Evolutionary conservation across 2,888 invertebrate genomes (phyloP), one percentile per base, ranked within the genome.

Genomic region (Thera britannica): DNA sequence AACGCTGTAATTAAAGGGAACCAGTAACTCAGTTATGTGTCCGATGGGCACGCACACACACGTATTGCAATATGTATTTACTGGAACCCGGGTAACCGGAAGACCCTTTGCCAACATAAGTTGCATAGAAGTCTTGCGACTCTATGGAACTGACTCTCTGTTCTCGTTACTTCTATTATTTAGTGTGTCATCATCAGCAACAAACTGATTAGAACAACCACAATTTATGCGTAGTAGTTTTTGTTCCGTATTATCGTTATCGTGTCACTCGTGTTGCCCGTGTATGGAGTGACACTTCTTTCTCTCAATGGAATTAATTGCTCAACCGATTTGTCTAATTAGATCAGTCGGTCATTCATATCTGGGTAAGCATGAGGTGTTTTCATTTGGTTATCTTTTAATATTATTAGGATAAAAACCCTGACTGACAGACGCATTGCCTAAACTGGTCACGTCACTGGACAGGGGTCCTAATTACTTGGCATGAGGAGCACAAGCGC

Each of bases 161-260:
- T 65, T 62, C 49, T 49, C 12, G 58, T 58, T 55, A 61, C 48
- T 38, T 55, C 35, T 61, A 36, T 60, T 38, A 60, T 61, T 64
- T 54, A 54, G 52, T 54, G 64, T 64, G 64, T 66, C 61, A 61
- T 66, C 61, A 3, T 66, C 61, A 61, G 61, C 61, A 3, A 57
- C 49, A 79, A 79, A 82, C 84, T 83, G 86, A 87, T 89, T 89
- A 86, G 84, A 84, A 80, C 84, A 83, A 82, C 83, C 78, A 77
- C 75, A 77, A 70, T 82, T 38, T 79, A 71, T 83, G 81, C 82
- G 82, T 83, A 80, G 76, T 83, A 83, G 78, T 78, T 84, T 83
- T 85, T 82, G 81, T 82, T 80, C 75, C 74, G 73, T 79, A 77
- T 75, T 60, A 67, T 68, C 70, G 71, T 81, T 84, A 83, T 86